Conservation (phyloP, 2,888 invertebrate genomes). For the Amaurobius ferox region DNA sequence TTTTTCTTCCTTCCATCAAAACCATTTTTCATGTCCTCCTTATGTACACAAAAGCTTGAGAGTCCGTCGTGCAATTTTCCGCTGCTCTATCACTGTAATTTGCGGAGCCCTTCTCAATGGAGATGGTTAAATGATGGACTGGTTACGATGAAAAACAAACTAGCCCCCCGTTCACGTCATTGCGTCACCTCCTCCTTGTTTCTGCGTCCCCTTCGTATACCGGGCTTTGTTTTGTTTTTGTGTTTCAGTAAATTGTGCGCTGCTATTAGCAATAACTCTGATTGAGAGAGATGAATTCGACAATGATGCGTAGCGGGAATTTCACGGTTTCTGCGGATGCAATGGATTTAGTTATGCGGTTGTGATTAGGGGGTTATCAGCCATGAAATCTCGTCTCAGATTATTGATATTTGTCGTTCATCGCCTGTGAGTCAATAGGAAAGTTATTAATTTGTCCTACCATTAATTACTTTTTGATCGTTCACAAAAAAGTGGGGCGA, state of each 20-base stretch:
- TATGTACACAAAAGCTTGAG: conserved; percentile 67
- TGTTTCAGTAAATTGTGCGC: conserved; percentile 1
- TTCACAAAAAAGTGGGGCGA: too few relatives aligned
- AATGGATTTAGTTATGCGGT: not conserved
- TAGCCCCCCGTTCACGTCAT: not conserved
- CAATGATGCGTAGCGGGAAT: not conserved
- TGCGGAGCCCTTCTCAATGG: conserved; percentile 16
- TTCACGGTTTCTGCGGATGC: too few relatives aligned
- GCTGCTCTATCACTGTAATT: conserved; percentile 62
- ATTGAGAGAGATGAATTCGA: conserved; percentile 6
- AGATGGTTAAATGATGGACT: conserved; percentile 33
- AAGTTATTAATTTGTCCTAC: too few relatives aligned
- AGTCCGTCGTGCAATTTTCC: conserved; percentile 43
- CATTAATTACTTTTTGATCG: too few relatives aligned
- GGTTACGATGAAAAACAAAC: conserved; percentile 14
- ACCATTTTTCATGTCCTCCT: conserved; percentile 66
- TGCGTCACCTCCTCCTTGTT: conserved; percentile 1
- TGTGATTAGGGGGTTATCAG: not conserved
- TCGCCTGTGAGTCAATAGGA: not conserved
- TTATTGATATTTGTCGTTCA: not conserved
- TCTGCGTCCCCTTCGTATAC: not conserved
- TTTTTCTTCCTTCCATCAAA: conserved; percentile 20
- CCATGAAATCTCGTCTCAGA: not conserved
- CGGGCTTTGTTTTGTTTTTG: not conserved
- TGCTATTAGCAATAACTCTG: not conserved